Evolutionary conservation across 2,888 invertebrate species (phyloP).

Genomic region (Clanis bilineata): DNA sequence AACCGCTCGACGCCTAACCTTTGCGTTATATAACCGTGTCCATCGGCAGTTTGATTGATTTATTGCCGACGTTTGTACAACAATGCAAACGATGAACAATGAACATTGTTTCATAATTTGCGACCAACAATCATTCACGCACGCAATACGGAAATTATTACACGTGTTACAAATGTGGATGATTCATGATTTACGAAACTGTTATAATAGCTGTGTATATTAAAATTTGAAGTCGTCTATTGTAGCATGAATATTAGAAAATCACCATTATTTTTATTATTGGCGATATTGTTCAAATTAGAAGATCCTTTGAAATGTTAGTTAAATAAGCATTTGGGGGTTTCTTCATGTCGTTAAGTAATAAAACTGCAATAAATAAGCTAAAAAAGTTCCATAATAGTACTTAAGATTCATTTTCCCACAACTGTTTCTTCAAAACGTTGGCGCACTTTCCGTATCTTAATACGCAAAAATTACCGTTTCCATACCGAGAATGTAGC

Average conservation of each 20-base stretch:
- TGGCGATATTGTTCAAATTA: too few relatives aligned
- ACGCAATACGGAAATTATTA: slow-evolving; percentile 38
- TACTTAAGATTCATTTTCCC: neutral
- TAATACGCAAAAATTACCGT: neutral
- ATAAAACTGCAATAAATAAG: too few relatives aligned
- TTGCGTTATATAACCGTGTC: slow-evolving; percentile 42
- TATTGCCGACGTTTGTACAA: slow-evolving; percentile 63
- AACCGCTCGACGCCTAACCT: slow-evolving; percentile 23
- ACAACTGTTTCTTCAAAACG: neutral
- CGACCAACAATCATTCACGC: slow-evolving; percentile 42
- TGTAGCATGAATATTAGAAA: too few relatives aligned
- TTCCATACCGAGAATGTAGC: neutral
- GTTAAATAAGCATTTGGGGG: too few relatives aligned
- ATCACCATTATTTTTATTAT: too few relatives aligned
- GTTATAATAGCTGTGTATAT: neutral
- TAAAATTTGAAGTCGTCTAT: neutral
- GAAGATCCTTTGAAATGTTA: too few relatives aligned
- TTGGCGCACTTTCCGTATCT: neutral
- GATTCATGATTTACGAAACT: neutral
- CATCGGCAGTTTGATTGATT: slow-evolving; percentile 71
- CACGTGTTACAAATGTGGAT: slow-evolving; percentile 7
- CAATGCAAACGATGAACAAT: slow-evolving; percentile 59
- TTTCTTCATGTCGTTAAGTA: too few relatives aligned
- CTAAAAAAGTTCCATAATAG: too few relatives aligned
- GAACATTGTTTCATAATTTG: slow-evolving; percentile 52